Percentiles rank a stretch among this genome's conserved stretches.
These are phyloP conservation scores for Coronaproctus castanopsis DNA, from an alignment of 2,888 invertebrate genomes.

Conservation along the genomic window DNA sequence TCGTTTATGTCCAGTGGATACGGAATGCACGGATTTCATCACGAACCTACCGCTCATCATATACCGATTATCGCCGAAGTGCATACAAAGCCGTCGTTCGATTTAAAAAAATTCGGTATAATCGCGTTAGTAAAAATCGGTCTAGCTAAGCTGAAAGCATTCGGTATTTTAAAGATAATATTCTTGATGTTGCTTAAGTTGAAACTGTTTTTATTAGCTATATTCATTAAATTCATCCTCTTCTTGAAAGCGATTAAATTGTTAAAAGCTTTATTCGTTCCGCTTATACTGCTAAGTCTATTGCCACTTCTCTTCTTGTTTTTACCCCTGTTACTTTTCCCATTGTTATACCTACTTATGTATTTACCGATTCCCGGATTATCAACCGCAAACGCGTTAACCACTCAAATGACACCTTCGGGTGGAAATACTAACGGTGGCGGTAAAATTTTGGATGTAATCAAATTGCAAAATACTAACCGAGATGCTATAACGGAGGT, in stretches of 20 bases:
- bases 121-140: constrained; percentile 19
- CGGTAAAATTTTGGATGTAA: neutral
- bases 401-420: neutral
- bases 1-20: neutral
- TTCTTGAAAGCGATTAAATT: constrained; percentile 19
- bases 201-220: constrained; percentile 15
- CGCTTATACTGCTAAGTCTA: constrained; percentile 15
- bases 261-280: constrained; percentile 17
- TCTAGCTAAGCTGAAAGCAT: constrained; percentile 18
- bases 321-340: constrained; percentile 1
- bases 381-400: neutral
- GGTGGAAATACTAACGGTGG: neutral
- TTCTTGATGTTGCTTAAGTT: constrained; percentile 16
- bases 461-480: constrained; percentile 1
- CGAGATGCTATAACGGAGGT: constrained; percentile 1
- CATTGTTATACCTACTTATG: constrained; percentile 5
- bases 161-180: constrained; percentile 16
- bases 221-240: constrained; percentile 19
- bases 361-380: neutral
- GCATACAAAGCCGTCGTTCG: constrained; percentile 14
- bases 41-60: constrained; percentile 1
- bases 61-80: constrained; percentile 9
- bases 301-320: constrained; percentile 7
- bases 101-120: constrained; percentile 17
- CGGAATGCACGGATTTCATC: no score